Evolutionary conservation across 2,797 vertebrate species (phyloP).

Genomic region (Spinus olivaceus): DNA sequence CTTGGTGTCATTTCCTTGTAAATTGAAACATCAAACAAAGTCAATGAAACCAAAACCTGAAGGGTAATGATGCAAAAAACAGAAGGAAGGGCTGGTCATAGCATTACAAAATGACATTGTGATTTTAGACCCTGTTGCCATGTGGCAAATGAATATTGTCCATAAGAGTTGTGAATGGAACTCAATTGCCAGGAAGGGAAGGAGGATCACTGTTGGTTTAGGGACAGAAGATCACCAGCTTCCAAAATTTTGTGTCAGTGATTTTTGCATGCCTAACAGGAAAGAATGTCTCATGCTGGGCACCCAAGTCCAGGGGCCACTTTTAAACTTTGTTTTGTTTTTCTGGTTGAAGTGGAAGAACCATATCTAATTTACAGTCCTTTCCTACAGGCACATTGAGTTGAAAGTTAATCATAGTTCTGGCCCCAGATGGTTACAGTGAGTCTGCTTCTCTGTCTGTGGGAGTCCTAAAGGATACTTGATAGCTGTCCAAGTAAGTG

Average conservation of each 20-base stretch:
- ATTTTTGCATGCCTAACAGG: background rate
- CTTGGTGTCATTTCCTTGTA: background rate
- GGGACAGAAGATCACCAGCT: background rate
- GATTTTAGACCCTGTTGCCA: background rate
- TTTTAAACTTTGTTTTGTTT: background rate
- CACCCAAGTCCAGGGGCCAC: background rate
- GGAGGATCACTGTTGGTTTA: background rate
- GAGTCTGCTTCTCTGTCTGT: conserved; percentile 35
- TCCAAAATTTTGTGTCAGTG: background rate
- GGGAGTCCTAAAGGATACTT: conserved; percentile 34
- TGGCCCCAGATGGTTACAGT: conserved; percentile 8
- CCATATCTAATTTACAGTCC: background rate
- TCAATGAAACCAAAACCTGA: background rate
- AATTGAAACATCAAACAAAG: background rate
- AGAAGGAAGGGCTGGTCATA: background rate
- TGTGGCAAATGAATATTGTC: background rate
- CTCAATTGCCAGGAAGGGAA: background rate
- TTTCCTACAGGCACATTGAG: background rate
- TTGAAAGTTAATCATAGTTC: conserved; percentile 38
- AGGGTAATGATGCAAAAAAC: background rate
- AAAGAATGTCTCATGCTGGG: background rate
- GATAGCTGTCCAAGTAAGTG: conserved; percentile 19
- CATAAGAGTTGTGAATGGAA: background rate
- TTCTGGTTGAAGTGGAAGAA: background rate
- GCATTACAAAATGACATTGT: background rate